Base-by-base conservation (phyloP, 2,888 invertebrate species). In the Peribatodes rhomboidaria region DNA sequence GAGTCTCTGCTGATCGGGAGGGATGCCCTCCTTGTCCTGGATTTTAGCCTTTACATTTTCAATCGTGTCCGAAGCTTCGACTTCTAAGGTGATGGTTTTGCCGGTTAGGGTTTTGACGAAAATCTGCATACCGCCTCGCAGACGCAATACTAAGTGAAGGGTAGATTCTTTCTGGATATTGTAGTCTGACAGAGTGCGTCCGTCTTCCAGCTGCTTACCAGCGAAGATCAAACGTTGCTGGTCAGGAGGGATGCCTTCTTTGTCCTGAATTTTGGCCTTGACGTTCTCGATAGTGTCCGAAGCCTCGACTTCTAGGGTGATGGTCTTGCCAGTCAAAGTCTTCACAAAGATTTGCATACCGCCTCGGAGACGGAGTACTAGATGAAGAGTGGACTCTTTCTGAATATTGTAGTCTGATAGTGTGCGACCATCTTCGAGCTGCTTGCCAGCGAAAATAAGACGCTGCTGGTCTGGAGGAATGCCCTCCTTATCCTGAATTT, bases 41-140 rank as follows among this genome's bases (percentile, higher is more conserved):
- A 73, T 73, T 58, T 72, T 72, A 0, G 72, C 72, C 1, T 72
- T 72, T 0, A 72, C 72, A 2, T 72, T 72, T 4, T 73, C 72
- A 1, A 73, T 73, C 0, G 72, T 73, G 42, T 73, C 72, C 0
- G 72, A 71, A 8, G 72, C 71, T 46, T 73, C 72, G 0, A 73
- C 72, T n/a, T 73, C 72, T 0, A 73, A 18, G 0, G 72, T 73
- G 8, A 73, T 73, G 0, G 72, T 73, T 7, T 73, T 73, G 2
- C 72, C 72, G 0, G 72, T 73, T 14, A 73, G 7, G 0, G 72
- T 73, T 11, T 73, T 73, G 0, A 73, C 72, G 53, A 73, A 73
- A n/a, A 73, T 73, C n/a, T 73, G 72, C 72, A 73, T 73, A 64
- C 72, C 72, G 41, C 72, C 72, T 9, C 72, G 71, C n/a, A 73